Percentiles rank a stretch among this genome's conserved stretches.
phyloP scores from a whole-genome alignment of 2,797 vertebrate genomes.

The Myoxocephalus aenaeus region DNA sequence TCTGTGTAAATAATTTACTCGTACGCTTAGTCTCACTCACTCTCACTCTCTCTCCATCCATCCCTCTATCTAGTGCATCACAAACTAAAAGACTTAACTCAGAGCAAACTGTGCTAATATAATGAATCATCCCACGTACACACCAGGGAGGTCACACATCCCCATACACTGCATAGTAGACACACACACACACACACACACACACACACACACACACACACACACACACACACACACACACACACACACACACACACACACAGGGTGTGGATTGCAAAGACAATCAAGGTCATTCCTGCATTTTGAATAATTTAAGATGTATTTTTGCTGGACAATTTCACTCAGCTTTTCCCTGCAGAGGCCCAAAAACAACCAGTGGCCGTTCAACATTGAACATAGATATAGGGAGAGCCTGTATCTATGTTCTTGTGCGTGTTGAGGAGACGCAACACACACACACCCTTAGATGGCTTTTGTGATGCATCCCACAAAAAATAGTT shows the following conservation, averaged over 20 bases:
- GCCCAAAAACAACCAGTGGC: conserved; percentile 47
- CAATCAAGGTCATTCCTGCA: conserved; percentile 75
- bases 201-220: conserved; percentile 44
- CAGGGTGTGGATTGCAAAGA: conserved; percentile 69
- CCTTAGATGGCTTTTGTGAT: conserved; percentile 8
- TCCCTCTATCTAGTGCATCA: conserved; percentile 35
- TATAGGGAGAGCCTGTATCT: conserved; percentile 12
- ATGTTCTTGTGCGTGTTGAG: not conserved
- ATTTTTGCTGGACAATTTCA: conserved; percentile 59
- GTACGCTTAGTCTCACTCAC: conserved; percentile 52
- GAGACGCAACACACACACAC: conserved; percentile 15
- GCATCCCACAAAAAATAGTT: conserved; percentile 3
- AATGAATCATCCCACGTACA: conserved; percentile 65
- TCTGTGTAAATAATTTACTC: conserved; percentile 86
- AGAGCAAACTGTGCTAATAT: conserved; percentile 60
- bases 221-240: conserved; percentile 56
- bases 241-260: conserved; percentile 36
- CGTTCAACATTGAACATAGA: conserved; percentile 36
- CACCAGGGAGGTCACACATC: conserved; percentile 63
- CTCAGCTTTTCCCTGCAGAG: conserved; percentile 34
- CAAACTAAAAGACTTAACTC: conserved; percentile 44
- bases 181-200: conserved; percentile 33
- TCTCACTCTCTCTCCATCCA: conserved; percentile 13
- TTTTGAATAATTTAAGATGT: conserved; percentile 72
- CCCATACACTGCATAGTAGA: conserved; percentile 4